phyloP scores from a whole-genome alignment of 2,888 invertebrate genomes.

The Ophion obscuratus region DNA sequence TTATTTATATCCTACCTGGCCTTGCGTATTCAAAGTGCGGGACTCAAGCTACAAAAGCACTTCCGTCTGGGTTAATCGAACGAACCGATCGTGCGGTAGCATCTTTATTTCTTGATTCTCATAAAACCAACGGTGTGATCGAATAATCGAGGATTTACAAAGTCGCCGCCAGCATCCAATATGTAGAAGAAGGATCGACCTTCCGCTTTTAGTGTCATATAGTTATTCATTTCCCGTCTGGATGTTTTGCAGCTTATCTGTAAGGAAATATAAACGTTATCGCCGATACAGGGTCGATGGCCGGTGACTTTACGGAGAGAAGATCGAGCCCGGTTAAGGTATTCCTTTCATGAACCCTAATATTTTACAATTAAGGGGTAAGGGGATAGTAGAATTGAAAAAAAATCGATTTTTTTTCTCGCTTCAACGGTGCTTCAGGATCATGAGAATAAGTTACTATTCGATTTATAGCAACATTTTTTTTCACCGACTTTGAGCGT shows the following conservation, averaged over 20 bases:
- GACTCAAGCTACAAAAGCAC: too few species aligned
- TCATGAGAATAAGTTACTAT: too few species aligned
- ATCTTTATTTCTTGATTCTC: constrained; percentile 23
- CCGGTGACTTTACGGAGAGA: too few species aligned
- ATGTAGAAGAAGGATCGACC: constrained; percentile 59
- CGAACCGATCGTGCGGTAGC: constrained; percentile 15
- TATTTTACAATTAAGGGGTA: too few species aligned
- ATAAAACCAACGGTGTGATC: constrained; percentile 69
- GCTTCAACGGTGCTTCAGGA: too few species aligned
- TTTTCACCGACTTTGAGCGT: too few species aligned
- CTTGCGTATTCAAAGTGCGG: neutral
- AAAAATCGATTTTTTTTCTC: too few species aligned
- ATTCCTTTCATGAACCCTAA: too few species aligned
- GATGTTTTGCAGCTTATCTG: constrained; percentile 59
- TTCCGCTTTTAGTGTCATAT: constrained; percentile 65
- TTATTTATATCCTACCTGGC: constrained; percentile 16
- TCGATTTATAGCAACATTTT: too few species aligned
- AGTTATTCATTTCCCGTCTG: constrained; percentile 57
- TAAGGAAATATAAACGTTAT: constrained; percentile 50
- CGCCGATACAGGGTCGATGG: too few species aligned
- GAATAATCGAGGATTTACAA: constrained; percentile 72
- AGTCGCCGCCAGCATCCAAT: constrained; percentile 68
- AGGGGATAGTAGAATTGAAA: too few species aligned
- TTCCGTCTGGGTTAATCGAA: neutral
- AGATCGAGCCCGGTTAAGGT: too few species aligned